A percentile compares a stretch with the other conserved stretches of the same genome.
These are phyloP conservation scores for Theodoxus fluviatilis DNA, from an alignment of 2,888 invertebrate species.

Conservation along the genomic window DNA sequence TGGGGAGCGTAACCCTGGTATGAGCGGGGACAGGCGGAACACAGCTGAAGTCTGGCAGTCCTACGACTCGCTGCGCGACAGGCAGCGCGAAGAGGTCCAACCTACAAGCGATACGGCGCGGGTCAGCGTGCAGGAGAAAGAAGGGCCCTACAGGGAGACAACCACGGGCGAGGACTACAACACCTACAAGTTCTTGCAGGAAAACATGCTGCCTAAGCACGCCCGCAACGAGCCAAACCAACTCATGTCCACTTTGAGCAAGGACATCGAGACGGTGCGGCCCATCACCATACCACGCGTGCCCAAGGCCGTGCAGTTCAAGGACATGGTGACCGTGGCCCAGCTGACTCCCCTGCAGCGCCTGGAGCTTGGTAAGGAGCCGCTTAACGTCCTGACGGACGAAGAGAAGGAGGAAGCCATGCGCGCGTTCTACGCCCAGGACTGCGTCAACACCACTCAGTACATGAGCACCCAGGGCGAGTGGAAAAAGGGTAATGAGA, in stretches of 20 bases:
- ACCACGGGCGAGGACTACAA: conserved; percentile 57
- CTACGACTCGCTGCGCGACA: conserved; percentile 36
- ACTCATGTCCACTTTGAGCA: conserved; percentile 54
- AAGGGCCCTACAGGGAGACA: conserved; percentile 43
- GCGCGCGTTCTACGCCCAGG: not conserved
- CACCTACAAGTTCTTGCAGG: conserved; percentile 60
- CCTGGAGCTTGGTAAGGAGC: conserved; percentile 39
- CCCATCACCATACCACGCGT: conserved; percentile 21
- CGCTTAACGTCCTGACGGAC: too few relatives aligned
- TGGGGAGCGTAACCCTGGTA: too few relatives aligned
- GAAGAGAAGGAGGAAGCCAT: not conserved
- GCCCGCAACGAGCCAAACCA: conserved; percentile 53
- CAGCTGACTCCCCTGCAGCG: conserved; percentile 44
- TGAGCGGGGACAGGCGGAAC: conserved; percentile 45
- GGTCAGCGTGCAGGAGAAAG: conserved; percentile 31
- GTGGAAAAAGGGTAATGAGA: conserved; percentile 40
- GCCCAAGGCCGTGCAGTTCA: conserved; percentile 50
- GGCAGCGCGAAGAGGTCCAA: conserved; percentile 50
- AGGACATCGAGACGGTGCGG: conserved; percentile 35
- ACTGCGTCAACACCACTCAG: conserved; percentile 39
- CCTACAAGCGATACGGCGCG: conserved; percentile 46
- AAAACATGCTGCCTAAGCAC: conserved; percentile 46
- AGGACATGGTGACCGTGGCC: conserved; percentile 50
- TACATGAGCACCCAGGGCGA: conserved; percentile 49
- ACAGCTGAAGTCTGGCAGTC: conserved; percentile 40